Evolutionary conservation across 2,113 vertebrate species (phyloP).

Genomic region (Oryctolagus cuniculus): DNA sequence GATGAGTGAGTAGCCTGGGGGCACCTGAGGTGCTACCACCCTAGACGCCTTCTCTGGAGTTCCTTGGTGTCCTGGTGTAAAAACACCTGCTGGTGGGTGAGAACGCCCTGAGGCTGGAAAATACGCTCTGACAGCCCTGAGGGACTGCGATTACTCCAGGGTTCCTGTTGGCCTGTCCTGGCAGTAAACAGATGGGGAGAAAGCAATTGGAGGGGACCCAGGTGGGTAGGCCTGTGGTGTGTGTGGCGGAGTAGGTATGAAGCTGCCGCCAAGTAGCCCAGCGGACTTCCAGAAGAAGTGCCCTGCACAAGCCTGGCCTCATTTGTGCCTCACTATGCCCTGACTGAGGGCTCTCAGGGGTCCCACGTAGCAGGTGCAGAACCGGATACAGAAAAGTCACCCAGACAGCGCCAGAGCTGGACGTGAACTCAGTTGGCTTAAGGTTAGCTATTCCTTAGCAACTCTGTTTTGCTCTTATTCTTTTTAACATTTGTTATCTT

Average conservation of each 20-base stretch:
- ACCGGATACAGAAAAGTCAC: neutral
- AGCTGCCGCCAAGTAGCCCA: neutral
- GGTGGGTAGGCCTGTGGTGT: neutral
- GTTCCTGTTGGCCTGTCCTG: neutral
- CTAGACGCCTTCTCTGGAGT: neutral
- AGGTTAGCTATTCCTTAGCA: neutral
- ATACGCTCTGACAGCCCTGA: slow-evolving; percentile 55
- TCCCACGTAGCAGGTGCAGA: neutral
- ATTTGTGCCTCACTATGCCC: neutral
- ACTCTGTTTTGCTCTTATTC: neutral
- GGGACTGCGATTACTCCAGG: slow-evolving; percentile 28
- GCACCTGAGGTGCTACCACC: neutral
- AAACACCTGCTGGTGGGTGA: neutral
- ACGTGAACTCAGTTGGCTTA: neutral
- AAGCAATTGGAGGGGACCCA: neutral
- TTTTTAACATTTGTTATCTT: slow-evolving; percentile 24
- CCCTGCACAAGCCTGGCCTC: neutral
- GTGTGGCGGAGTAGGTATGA: neutral
- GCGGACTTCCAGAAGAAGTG: neutral
- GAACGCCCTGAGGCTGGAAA: neutral
- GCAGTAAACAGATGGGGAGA: slow-evolving; percentile 44
- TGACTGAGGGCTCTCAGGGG: neutral
- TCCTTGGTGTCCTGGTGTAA: slow-evolving; percentile 23
- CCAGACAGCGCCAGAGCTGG: neutral
- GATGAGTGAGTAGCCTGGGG: neutral